Conservation (phyloP, 2,113 vertebrate genomes). For the Psilopsiagon aymara region DNA sequence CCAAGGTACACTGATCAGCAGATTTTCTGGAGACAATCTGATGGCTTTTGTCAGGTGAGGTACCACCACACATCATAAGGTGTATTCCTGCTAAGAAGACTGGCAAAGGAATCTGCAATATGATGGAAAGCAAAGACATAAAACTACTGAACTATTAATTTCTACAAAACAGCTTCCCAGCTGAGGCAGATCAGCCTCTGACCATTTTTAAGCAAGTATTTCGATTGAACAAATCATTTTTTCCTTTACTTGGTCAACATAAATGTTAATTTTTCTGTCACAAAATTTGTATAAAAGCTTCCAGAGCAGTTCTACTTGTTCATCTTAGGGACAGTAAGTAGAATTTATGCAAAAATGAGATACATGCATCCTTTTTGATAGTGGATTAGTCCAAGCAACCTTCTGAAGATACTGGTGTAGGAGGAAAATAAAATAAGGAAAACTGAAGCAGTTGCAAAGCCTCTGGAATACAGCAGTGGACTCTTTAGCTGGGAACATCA, state of each 20-base stretch:
- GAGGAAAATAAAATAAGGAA: neutral
- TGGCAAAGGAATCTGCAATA: neutral
- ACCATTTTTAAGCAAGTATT: neutral
- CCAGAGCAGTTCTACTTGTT: neutral
- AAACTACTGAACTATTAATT: neutral
- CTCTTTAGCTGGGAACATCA: neutral
- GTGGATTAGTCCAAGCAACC: neutral
- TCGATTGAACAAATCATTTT: neutral
- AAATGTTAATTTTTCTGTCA: neutral
- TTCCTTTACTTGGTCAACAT: neutral
- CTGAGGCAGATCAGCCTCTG: neutral
- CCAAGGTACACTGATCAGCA: neutral
- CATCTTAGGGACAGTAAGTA: neutral
- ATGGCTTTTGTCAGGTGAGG: neutral
- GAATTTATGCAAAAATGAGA: neutral
- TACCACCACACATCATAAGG: neutral
- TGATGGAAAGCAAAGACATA: neutral
- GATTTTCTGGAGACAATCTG: neutral
- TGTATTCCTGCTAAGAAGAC: neutral
- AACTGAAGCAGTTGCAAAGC: neutral
- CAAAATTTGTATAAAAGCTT: neutral
- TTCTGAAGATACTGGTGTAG: neutral
- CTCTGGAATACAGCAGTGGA: neutral
- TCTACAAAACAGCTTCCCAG: neutral
- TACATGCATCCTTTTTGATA: neutral